A percentile compares a stretch with the other conserved stretches of the same genome.
These are phyloP conservation scores for Neodiprion lecontei DNA, from an alignment of 1,140 invertebrate species.

Conservation along the genomic window DNA sequence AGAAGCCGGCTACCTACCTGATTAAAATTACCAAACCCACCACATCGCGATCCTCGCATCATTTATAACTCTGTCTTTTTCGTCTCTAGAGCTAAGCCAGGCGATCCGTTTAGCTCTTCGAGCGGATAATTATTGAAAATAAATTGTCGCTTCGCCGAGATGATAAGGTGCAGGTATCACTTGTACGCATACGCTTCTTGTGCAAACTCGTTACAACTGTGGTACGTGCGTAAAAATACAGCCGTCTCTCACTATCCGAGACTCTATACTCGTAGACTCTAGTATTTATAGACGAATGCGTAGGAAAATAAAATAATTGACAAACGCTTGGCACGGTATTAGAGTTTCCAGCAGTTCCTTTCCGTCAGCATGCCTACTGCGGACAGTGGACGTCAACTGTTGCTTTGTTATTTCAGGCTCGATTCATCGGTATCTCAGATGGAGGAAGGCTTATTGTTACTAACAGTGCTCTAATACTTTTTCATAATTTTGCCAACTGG, in stretches of 20 bases:
- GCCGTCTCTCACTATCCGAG: no score
- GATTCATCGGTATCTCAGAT: neutral
- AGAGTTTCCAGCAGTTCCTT: neutral
- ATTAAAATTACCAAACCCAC: slow-evolving; percentile 29
- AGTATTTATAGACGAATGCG: neutral
- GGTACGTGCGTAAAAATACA: no score
- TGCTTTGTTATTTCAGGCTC: slow-evolving; percentile 3
- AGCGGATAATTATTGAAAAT: no score
- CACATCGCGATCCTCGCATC: neutral
- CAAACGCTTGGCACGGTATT: slow-evolving; percentile 1
- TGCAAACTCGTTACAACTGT: no score
- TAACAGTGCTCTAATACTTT: neutral
- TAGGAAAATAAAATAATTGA: neutral
- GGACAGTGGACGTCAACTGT: slow-evolving; percentile 1
- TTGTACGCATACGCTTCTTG: no score
- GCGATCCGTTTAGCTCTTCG: no score
- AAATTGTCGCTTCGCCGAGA: no score
- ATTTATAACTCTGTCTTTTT: neutral
- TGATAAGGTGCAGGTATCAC: no score
- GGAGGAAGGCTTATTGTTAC: neutral
- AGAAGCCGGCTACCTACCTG: slow-evolving; percentile 21
- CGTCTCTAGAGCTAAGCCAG: no score
- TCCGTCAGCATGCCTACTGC: neutral
- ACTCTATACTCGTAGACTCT: neutral
- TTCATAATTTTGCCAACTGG: neutral